phyloP scores from a whole-genome alignment of 2,797 vertebrate genomes.

The Mormyrops boulengeri region DNA sequence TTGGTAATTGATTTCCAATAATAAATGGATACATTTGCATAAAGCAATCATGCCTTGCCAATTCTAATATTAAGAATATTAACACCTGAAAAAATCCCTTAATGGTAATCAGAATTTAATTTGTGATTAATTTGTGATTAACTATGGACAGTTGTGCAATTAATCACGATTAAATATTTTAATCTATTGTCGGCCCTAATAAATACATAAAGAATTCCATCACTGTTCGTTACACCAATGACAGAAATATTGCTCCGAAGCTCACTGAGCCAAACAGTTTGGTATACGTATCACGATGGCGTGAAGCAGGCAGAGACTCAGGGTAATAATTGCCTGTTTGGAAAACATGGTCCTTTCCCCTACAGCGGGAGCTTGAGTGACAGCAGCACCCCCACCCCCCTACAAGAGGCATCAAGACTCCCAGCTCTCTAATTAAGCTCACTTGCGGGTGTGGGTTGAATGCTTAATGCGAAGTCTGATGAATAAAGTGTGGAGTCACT shows the following conservation, averaged over 20 bases:
- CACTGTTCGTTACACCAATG: background rate
- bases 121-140: too few relatives aligned
- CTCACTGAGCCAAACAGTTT: background rate
- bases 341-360: background rate
- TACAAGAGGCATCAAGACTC: background rate
- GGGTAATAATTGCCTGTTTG: background rate
- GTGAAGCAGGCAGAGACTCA: background rate
- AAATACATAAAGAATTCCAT: background rate
- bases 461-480: background rate
- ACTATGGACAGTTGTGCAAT: too few relatives aligned
- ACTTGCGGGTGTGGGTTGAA: constrained; percentile 1
- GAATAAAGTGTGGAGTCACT: background rate
- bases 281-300: background rate
- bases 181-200: background rate
- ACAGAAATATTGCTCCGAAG: background rate
- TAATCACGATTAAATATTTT: too few relatives aligned
- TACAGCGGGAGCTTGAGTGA: background rate
- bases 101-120: too few relatives aligned
- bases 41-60: too few relatives aligned
- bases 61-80: too few relatives aligned
- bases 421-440: constrained; percentile 1
- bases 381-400: background rate
- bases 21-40: too few relatives aligned
- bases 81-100: too few relatives aligned
- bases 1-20: too few relatives aligned